phyloP scores from a whole-genome alignment of 2,113 vertebrate genomes.

The Tauraco erythrolophus region DNA sequence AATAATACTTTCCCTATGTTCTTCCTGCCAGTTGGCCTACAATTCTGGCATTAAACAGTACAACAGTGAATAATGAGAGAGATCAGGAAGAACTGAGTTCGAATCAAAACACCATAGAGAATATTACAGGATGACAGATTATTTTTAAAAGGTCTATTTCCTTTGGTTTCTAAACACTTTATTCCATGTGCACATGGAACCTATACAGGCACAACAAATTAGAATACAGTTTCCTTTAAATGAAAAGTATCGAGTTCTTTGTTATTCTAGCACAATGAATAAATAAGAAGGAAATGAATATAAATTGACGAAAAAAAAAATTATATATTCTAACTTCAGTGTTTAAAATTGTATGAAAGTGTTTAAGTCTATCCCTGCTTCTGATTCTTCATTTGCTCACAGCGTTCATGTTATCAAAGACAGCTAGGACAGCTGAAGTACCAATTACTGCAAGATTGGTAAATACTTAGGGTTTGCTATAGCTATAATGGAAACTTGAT shows the following conservation, averaged over 20 bases:
- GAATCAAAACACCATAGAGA: neutral
- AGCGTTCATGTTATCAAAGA: neutral
- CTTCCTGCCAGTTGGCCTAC: slow-evolving; percentile 57
- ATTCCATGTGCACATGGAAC: neutral
- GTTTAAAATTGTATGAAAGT: neutral
- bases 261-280: neutral
- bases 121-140: neutral
- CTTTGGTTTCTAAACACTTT: slow-evolving; percentile 35
- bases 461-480: neutral
- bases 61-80: slow-evolving; percentile 68
- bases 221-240: neutral
- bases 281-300: neutral
- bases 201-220: neutral
- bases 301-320: neutral
- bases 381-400: neutral
- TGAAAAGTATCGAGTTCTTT: neutral
- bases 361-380: neutral
- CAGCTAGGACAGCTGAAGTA: neutral
- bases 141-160: slow-evolving; percentile 27
- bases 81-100: slow-evolving; percentile 47
- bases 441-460: neutral
- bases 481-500: neutral
- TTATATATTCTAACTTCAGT: neutral
- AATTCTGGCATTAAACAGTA: slow-evolving; percentile 71
- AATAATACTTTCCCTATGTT: slow-evolving; percentile 72